Base-by-base conservation (phyloP, 2,797 vertebrate species). In the Jordanella pulchra region DNA sequence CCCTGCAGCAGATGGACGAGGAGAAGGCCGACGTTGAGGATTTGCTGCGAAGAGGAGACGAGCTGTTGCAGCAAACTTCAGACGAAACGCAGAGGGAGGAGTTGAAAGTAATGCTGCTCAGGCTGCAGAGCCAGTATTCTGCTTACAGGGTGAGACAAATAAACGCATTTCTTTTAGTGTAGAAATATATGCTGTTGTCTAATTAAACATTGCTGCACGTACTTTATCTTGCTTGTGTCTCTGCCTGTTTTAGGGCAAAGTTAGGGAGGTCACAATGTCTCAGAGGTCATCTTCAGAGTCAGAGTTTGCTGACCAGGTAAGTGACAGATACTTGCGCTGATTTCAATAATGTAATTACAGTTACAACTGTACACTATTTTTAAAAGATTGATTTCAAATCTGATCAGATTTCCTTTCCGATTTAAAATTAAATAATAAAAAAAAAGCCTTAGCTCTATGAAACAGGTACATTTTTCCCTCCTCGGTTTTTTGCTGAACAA, bases 1-100 rank as follows among this genome's bases (percentile, higher is more conserved):
- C 28, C 67, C 15, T 80, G 58, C 87, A 66, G 74, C 87, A 99
- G 98, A 56, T 96, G 94, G 95, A 97, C 67, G 96, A 97, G 85
- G 95, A 98, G 83, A 95, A 95, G 89, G 93, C 95, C 73, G 90
- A 90, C 6, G 91, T 98, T 68, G 97, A 99, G 87, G 95, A 96
- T 65, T 85, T 98, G 82, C 83, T 99, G n/a, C 94, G 90, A 86
- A 94, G 92, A 91, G 97, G 97, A 66, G 96, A 97, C 44, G 93
- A 95, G 53, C 66, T 97, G 71, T 87, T 98, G 67, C 95, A 94
- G 75, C 93, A 95, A 55, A 92, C 93, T 1, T 86, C 95, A 72
- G 96, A 97, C 3, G 95, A 96, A 10, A 90, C 81, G 44, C 94
- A 90, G 75, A 94, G 92, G 83, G 96, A 98, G 82, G 95, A 95